These are phyloP conservation scores for Bovichtus diacanthus DNA, from an alignment of 2,797 vertebrate species.

Conservation along the genomic window DNA sequence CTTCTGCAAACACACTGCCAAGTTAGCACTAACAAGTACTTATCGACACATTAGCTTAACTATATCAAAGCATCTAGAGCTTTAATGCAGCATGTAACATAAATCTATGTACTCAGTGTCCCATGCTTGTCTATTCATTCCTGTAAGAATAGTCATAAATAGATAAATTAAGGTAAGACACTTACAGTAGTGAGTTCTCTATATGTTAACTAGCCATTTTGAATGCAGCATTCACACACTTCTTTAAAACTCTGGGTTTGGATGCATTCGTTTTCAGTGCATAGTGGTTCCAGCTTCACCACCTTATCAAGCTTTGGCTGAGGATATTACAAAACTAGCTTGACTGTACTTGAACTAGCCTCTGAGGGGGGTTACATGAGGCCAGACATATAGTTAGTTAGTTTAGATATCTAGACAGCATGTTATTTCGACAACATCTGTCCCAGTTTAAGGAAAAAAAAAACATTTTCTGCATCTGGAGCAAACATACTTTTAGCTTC, in stretches of 20 bases:
- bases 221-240: not conserved
- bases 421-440: not conserved
- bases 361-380: not conserved
- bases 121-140: not conserved
- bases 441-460: not conserved
- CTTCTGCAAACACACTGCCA: conserved; percentile 60
- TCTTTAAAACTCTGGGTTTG: not conserved
- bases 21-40: conserved; percentile 45
- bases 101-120: not conserved
- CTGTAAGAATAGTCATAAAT: conserved; percentile 18
- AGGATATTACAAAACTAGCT: conserved; percentile 16
- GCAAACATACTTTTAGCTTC: conserved; percentile 4
- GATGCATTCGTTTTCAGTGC: not conserved
- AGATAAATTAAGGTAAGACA: not conserved
- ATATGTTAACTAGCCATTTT: not conserved
- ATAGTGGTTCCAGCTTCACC: conserved; percentile 18
- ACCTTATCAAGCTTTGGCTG: conserved; percentile 17
- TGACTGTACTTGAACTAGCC: not conserved
- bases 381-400: not conserved
- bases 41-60: conserved; percentile 31
- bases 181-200: not conserved
- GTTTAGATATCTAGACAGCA: conserved; percentile 6
- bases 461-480: conserved; percentile 13
- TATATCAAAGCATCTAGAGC: not conserved
- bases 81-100: conserved; percentile 1